Percentiles rank a stretch among this genome's conserved stretches.
These are phyloP conservation scores for Sebastes itinus DNA, from an alignment of 2,797 vertebrate genomes.

Conservation along the genomic window DNA sequence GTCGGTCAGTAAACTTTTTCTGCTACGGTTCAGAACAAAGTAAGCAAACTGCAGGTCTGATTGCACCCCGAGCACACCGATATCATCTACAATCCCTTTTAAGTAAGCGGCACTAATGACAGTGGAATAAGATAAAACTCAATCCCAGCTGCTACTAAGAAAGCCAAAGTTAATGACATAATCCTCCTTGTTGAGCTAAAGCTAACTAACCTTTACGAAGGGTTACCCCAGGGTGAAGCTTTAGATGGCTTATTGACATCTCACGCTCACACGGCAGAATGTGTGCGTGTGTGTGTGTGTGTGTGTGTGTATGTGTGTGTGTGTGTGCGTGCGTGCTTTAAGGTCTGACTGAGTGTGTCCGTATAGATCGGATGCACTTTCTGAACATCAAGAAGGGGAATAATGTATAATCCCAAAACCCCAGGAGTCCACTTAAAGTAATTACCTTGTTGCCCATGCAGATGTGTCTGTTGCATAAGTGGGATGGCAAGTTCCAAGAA, in stretches of 20 bases:
- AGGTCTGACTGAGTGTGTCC: neutral
- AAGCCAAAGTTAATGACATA: conserved; percentile 42
- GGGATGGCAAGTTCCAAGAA: conserved; percentile 36
- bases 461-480: conserved; percentile 52
- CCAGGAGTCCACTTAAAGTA: conserved; percentile 65
- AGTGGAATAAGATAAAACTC: conserved; percentile 33
- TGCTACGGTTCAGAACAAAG: neutral
- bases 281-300: neutral
- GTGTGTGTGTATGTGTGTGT: neutral
- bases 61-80: neutral
- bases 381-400: conserved; percentile 15
- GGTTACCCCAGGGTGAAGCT: conserved; percentile 24
- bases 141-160: conserved; percentile 4
- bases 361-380: conserved; percentile 28
- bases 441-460: conserved; percentile 57
- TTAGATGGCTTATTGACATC: conserved; percentile 32
- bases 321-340: neutral
- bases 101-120: conserved; percentile 40
- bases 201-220: conserved; percentile 41
- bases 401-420: conserved; percentile 40
- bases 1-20: conserved; percentile 6
- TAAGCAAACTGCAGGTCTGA: conserved; percentile 22
- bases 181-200: conserved; percentile 41
- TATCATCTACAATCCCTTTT: conserved; percentile 40
- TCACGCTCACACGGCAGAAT: neutral